A percentile compares a stretch with the other conserved stretches of the same genome.
Conservation (phyloP, 2,797 vertebrate genomes). For the Halcyon smyrnensis region DNA sequence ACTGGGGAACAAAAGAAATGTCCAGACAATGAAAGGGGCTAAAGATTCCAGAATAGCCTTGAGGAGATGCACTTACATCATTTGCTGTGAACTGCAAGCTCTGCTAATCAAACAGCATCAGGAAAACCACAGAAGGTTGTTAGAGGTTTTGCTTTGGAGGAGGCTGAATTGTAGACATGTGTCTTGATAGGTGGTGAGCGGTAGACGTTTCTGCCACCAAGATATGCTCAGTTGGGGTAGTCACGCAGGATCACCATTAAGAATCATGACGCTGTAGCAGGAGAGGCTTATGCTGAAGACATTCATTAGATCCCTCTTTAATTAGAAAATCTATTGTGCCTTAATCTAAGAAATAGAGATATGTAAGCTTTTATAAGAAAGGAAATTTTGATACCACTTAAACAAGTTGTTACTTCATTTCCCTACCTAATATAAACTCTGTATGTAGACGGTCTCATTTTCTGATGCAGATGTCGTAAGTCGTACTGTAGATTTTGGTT, state of each 20-base stretch:
- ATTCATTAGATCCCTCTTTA: neutral
- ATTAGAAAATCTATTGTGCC: neutral
- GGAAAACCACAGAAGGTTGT: neutral
- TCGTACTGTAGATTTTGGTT: neutral
- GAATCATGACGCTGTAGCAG: neutral
- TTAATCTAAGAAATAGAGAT: neutral
- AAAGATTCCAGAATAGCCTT: neutral
- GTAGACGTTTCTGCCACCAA: neutral
- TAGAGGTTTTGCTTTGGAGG: neutral
- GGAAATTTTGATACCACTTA: neutral
- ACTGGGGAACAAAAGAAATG: neutral
- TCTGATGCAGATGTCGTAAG: neutral
- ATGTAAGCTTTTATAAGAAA: neutral
- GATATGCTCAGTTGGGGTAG: neutral
- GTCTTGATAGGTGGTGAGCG: rapidly evolving
- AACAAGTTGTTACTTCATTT: neutral
- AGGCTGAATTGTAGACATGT: neutral
- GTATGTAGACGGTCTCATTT: rapidly evolving
- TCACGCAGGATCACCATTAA: neutral
- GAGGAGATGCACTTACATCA: neutral
- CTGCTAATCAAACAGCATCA: neutral
- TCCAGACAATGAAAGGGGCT: neutral
- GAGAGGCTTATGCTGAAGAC: neutral
- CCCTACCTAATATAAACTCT: neutral
- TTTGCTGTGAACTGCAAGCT: neutral